Percentiles rank a stretch among this genome's conserved stretches.
Evolutionary conservation across 2,888 invertebrate species (phyloP).

Genomic region (Agrilus biguttatus): DNA sequence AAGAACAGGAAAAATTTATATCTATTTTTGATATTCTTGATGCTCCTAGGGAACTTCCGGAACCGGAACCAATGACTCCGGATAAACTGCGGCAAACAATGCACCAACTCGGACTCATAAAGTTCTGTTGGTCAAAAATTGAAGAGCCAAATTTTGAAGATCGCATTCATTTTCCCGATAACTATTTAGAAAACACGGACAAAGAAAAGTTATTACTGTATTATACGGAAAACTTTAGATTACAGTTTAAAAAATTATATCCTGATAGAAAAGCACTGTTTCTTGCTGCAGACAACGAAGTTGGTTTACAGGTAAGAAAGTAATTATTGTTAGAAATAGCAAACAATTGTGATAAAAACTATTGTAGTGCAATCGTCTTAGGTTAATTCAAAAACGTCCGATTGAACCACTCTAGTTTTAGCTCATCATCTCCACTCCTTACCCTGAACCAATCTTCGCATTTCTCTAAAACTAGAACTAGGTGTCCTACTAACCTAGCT

Average conservation of each 20-base stretch:
- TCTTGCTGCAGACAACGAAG: slow-evolving; percentile 62
- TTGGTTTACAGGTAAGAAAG: slow-evolving; percentile 50
- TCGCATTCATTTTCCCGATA: slow-evolving; percentile 44
- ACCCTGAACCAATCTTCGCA: too few relatives aligned
- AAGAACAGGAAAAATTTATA: slow-evolving; percentile 17
- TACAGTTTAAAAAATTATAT: slow-evolving; percentile 47
- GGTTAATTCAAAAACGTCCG: too few relatives aligned
- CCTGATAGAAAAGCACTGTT: slow-evolving; percentile 49
- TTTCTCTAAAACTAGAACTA: too few relatives aligned
- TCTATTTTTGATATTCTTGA: slow-evolving; percentile 25
- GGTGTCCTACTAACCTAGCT: too few relatives aligned
- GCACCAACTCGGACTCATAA: slow-evolving; percentile 43
- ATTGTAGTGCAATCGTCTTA: too few relatives aligned
- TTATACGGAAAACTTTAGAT: slow-evolving; percentile 65
- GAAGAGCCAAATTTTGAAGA: slow-evolving; percentile 40
- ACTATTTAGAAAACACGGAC: slow-evolving; percentile 48
- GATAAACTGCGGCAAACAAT: slow-evolving; percentile 43
- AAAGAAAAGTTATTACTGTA: slow-evolving; percentile 59
- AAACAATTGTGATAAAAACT: too few relatives aligned
- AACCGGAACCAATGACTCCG: slow-evolving; percentile 30
- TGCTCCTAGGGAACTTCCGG: slow-evolving; percentile 20
- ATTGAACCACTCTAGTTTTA: too few relatives aligned
- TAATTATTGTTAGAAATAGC: too few relatives aligned
- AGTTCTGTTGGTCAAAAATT: slow-evolving; percentile 49
- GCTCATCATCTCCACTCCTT: too few relatives aligned